Conservation (phyloP, 2,888 invertebrate genomes). For the Dicyrtoma fusca region DNA sequence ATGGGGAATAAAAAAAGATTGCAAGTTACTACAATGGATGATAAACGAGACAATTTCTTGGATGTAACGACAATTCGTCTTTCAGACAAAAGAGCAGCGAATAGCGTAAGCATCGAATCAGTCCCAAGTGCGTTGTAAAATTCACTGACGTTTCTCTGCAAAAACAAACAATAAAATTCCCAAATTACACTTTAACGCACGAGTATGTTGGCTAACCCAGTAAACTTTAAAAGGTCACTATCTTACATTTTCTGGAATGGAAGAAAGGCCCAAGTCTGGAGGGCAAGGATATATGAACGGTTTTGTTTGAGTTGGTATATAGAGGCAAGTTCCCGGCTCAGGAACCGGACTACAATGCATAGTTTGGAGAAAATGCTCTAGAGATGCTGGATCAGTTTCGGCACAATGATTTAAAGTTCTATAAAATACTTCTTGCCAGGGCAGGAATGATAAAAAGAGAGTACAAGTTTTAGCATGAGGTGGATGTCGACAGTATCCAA, state of each 20-base stretch:
- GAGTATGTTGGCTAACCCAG: not conserved
- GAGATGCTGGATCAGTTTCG: constrained; percentile 64
- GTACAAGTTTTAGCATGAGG: constrained; percentile 84
- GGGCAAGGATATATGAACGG: constrained; percentile 78
- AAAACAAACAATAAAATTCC: constrained; percentile 39
- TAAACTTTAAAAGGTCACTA: not conserved
- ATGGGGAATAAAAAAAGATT: constrained; percentile 95
- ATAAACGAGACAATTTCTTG: constrained; percentile 81
- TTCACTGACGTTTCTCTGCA: constrained; percentile 90
- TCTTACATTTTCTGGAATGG: constrained; percentile 91
- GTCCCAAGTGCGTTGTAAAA: constrained; percentile 97
- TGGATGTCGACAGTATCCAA: constrained; percentile 95
- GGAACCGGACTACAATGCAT: constrained; percentile 72
- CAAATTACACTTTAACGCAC: constrained; percentile 19
- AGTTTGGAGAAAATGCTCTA: constrained; percentile 69
- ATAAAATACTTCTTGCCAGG: constrained; percentile 97
- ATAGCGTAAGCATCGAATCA: constrained; percentile 92
- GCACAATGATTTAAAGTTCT: constrained; percentile 76
- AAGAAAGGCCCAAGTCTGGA: constrained; percentile 80
- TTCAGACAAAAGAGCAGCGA: constrained; percentile 94
- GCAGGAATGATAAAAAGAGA: constrained; percentile 83
- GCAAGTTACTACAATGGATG: constrained; percentile 91
- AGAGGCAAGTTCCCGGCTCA: constrained; percentile 69
- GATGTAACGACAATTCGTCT: constrained; percentile 92
- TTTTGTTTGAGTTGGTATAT: constrained; percentile 61